Base-by-base conservation (phyloP, 2,113 vertebrate genomes). In the Turdus rufiventris region DNA sequence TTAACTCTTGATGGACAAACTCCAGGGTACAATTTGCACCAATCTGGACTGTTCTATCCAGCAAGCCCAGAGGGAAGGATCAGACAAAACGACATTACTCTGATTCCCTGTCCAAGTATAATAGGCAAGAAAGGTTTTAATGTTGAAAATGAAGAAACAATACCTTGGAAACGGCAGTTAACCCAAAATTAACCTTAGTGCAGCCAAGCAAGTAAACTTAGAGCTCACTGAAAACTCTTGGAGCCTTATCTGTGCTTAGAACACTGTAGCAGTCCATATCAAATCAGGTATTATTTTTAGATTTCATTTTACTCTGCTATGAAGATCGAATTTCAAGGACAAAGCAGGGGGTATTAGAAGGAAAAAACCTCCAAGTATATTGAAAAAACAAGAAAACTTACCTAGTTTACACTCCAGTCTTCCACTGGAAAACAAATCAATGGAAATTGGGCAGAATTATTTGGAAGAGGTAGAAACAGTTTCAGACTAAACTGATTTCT, bases 1-100 rank as follows among this genome's bases (percentile, higher is more conserved):
- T 93, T 96, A 82, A 94, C 85, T 95, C 81, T 53, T 87, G 14
- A 23, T 33, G 45, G 66, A 42, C 45, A 33, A 79, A 19, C 14
- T 73, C 38, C 54, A 70, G 28, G 29, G 7, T 12, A 2, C 3
- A 58, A 24, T 16, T 54, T 42, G 45, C 3, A 6, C 34, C 7
- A 1, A 18, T 21, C 34, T 70, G 15, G 33, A 45, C 25, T 29
- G 14, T 4, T 28, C 24, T 36, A 10, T 16, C 13, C 56, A 84
- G 31, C 25, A 74, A 70, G 10, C 23, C 81, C 25, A 14, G 6
- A 47, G 8, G 7, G 9, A 58, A 73, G 5, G 2, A 68, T 77
- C 18, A 61, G 20, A 18, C 5, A 65, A 76, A 80, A 38, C 5
- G 7, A n/a, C 13, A 15, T 34, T 9, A 8, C 12, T 58, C 21